phyloP scores from a whole-genome alignment of 1,140 invertebrate species.

The Sogatella furcifera region DNA sequence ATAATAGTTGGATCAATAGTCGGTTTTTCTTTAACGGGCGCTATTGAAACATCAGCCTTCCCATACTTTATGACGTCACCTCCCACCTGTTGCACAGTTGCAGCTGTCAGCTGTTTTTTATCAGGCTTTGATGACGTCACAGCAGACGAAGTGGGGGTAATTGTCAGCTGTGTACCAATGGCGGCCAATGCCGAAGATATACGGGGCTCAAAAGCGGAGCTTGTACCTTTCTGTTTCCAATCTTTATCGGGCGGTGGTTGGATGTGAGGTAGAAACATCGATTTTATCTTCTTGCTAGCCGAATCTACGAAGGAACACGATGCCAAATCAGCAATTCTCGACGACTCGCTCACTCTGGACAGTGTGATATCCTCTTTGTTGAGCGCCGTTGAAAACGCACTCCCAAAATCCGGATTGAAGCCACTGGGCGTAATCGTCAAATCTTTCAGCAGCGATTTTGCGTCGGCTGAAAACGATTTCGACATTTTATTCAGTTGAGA shows the following conservation, averaged over 20 bases:
- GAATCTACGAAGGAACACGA: too few species aligned
- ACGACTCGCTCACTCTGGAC: not conserved
- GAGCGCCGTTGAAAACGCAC: too few species aligned
- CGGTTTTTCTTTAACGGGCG: not conserved
- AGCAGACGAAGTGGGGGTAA: not conserved
- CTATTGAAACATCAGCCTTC: not conserved
- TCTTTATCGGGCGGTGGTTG: not conserved
- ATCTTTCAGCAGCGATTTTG: constrained; percentile 2
- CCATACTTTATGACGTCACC: not conserved
- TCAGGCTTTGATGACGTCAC: not conserved
- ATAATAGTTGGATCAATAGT: not conserved
- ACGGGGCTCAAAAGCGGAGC: not conserved
- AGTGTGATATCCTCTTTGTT: not conserved
- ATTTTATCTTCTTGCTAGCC: not conserved
- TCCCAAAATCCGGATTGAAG: too few species aligned
- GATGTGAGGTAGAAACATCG: not conserved
- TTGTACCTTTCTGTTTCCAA: not conserved
- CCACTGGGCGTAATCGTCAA: not conserved
- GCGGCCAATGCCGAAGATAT: not conserved
- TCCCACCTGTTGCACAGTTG: not conserved
- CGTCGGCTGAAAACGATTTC: not conserved
- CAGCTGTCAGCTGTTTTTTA: not conserved
- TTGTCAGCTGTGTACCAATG: not conserved
- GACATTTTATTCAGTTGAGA: not conserved
- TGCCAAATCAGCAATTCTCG: too few species aligned